Base-by-base conservation (phyloP, 2,888 invertebrate genomes). In the Acleris literana region DNA sequence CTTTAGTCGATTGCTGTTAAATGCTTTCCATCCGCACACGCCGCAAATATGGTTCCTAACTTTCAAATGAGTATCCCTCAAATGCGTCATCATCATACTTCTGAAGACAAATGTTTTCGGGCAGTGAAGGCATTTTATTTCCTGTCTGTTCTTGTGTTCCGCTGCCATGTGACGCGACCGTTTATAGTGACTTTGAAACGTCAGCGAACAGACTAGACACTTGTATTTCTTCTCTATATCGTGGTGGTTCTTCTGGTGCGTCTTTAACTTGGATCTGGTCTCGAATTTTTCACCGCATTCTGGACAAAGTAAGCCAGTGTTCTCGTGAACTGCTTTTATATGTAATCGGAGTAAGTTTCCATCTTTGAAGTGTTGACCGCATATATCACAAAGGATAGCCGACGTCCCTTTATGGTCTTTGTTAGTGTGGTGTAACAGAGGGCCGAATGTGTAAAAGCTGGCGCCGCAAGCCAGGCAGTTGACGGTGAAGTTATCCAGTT, bases 271-370 rank as follows among this genome's bases (percentile, higher is more conserved):
- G 0, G 88, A 82, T n/a, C 86, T 80, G 0, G 92, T 88, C 1
- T 93, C 88, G 63, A 93, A 94, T 22, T 88, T 87, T 54, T 91
- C 93, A 0, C 91, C 88, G 62, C 91, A 92, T 54, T 89, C 89
- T 0, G 87, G 78, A 70, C 93, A 93, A 0, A 88, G 74, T 1
- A 86, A 53, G 0, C 86, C 85, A 0, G 79, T 78, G 66, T 88
- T 88, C 18, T 91, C 89, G 72, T 92, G 92, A 0, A 87, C 78
- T 0, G 85, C 75, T 73, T 90, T 92, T 1, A 88, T 81, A 64
- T 92, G 92, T 0, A 84, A 53, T 0, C 85, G 74, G 22, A 92
- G 69, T 2, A 91, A 72, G 16, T 78, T 83, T 0, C 77, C 78
- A 33, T 90, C 86, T 79, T 92, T 92, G 64, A 91, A 92, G 71